Base-by-base conservation (phyloP, 2,888 invertebrate species). In the Andrena hattorfiana region DNA sequence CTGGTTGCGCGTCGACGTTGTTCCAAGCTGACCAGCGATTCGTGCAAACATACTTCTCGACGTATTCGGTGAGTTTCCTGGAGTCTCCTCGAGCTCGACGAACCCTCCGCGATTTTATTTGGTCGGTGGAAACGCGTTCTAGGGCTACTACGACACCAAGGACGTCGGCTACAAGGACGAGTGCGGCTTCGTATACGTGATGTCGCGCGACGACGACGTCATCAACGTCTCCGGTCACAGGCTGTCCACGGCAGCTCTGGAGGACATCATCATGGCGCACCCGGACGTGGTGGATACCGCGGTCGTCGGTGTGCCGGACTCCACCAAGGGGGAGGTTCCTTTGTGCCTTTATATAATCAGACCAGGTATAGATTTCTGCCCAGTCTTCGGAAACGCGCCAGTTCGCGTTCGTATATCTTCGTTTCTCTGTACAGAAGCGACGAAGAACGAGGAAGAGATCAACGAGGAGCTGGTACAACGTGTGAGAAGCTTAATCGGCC, bases 211-310 rank as follows among this genome's bases (percentile, higher is more conserved):
- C 80, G 99, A 99, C 94, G 99, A 99, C 94, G 97, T 98, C 80
- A 99, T 99, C 90, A 99, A 99, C 93, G 99, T 99, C 0, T 98
- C 99, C 0, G 99, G 99, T 0, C 99, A 99, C 93, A 95, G 99
- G 70, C 95, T 99, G 59, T 98, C 98, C 0, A 98, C 98, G 0
- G 96, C 97, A 0, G 97, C 98, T 0, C 94, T 99, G 3, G 99
- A 99, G 93, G 98, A 99, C 93, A 98, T 98, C 0, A 96, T 98
- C 13, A 94, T 98, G 59, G 95, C 97, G n/a, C 98, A 98, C 94
- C 96, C 97, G 0, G 96, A 97, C 85, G 95, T 99, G 0, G 97
- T 96, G 0, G 99, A 99, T 91, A 97, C 97, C 0, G 97, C 98
- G 0, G 99, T 99, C 0, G 96, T 99, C 13, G 98, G 98, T 0